Conservation (phyloP, 2,113 vertebrate genomes). For the Pao palembangensis region DNA sequence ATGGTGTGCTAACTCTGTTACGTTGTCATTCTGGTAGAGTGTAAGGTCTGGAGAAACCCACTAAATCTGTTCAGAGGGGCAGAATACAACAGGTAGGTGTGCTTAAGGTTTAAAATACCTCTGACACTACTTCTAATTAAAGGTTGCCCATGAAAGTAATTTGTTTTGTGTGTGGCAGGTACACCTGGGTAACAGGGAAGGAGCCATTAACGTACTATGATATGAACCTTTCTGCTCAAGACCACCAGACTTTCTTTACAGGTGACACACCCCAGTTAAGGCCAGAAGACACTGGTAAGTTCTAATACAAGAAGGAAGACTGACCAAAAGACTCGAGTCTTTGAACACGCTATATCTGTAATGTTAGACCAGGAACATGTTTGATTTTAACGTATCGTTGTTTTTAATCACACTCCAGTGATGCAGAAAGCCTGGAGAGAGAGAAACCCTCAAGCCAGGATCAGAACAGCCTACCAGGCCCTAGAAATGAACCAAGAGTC, state of each 20-base stretch:
- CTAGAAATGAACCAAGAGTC: constrained; percentile 96
- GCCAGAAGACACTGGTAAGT: constrained; percentile 89
- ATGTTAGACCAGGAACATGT: neutral
- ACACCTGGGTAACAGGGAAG: constrained; percentile 97
- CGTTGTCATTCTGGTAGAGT: constrained; percentile 77
- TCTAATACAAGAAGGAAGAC: neutral
- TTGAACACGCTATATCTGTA: neutral
- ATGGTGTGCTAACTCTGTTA: neutral
- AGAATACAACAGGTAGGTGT: constrained; percentile 92
- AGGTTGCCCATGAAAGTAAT: too few species aligned
- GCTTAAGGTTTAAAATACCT: neutral
- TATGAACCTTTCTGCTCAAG: constrained; percentile 98
- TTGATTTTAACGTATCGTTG: neutral
- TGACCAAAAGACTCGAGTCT: neutral
- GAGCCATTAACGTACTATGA: constrained; percentile 97
- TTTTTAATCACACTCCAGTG: constrained; percentile 73
- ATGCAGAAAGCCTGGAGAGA: constrained; percentile 99
- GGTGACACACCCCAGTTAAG: constrained; percentile 90
- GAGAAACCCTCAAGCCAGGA: constrained; percentile 93
- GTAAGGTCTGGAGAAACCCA: constrained; percentile 98
- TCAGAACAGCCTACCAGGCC: constrained; percentile 94
- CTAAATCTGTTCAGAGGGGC: constrained; percentile 97
- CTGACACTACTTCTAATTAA: too few species aligned
- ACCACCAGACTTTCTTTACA: constrained; percentile 97
- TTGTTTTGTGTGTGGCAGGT: constrained; percentile 68